Percentiles rank a stretch among this genome's conserved stretches.
phyloP scores from a whole-genome alignment of 1,140 invertebrate species.

The Procambarus virginalis region DNA sequence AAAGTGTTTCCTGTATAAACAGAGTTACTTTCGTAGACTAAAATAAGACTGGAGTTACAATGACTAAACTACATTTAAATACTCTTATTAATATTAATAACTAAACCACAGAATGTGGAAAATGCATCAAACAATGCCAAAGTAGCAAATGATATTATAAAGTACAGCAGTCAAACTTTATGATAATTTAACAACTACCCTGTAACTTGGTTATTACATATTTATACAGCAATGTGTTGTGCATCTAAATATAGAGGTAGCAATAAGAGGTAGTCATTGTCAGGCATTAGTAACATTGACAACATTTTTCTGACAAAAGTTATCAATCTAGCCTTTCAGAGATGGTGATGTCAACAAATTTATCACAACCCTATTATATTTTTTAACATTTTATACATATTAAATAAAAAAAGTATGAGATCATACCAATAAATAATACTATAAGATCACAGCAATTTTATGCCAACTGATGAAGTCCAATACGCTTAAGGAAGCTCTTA shows the following conservation, averaged over 20 bases:
- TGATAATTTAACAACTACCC: not conserved
- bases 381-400: not conserved
- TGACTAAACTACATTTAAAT: not conserved
- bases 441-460: slow-evolving; percentile 70
- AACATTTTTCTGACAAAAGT: not conserved
- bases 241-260: slow-evolving; percentile 21
- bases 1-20: too few species aligned
- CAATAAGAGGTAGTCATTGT: slow-evolving; percentile 37
- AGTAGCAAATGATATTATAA: not conserved
- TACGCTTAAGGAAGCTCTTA: slow-evolving; percentile 73
- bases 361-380: not conserved
- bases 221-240: not conserved
- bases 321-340: not conserved
- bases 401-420: not conserved
- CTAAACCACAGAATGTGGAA: too few species aligned
- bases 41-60: not conserved
- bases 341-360: not conserved
- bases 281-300: not conserved
- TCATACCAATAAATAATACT: not conserved
- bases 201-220: not conserved
- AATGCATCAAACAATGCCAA: not conserved
- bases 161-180: not conserved
- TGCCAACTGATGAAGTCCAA: slow-evolving; percentile 70
- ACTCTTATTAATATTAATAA: too few species aligned
- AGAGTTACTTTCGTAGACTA: too few species aligned